These are phyloP conservation scores for Reticulitermes speratus DNA, from an alignment of 1,140 invertebrate genomes.

Conservation along the genomic window DNA sequence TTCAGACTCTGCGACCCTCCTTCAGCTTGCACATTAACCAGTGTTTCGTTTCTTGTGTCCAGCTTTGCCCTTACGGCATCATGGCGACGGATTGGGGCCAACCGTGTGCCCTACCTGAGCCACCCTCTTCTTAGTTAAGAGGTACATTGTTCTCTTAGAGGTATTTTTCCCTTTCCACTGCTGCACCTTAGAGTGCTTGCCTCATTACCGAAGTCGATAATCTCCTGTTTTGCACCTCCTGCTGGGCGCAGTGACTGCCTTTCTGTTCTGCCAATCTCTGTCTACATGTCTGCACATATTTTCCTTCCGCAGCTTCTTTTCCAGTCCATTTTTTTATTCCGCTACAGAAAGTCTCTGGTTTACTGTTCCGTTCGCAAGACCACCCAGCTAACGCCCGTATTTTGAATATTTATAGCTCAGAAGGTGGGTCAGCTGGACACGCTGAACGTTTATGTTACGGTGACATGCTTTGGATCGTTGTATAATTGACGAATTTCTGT, in stretches of 20 bases:
- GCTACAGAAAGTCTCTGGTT: not conserved
- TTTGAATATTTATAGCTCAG: not conserved
- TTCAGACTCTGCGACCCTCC: too few species aligned
- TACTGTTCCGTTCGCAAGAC: not conserved
- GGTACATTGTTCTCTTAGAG: not conserved
- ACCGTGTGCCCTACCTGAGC: too few species aligned
- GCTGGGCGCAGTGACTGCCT: not conserved
- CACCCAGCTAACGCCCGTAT: not conserved
- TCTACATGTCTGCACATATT: not conserved
- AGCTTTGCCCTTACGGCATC: too few species aligned
- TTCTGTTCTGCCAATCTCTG: not conserved
- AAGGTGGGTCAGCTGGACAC: not conserved
- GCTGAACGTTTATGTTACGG: too few species aligned
- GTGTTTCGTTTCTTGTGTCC: too few species aligned
- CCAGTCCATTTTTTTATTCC: not conserved
- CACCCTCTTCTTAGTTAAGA: not conserved
- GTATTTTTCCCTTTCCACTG: not conserved
- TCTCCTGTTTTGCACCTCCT: not conserved
- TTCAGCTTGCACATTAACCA: too few species aligned
- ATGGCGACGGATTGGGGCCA: too few species aligned
- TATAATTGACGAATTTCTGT: too few species aligned
- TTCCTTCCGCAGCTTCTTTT: not conserved
- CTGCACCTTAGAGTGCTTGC: not conserved
- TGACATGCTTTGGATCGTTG: too few species aligned
- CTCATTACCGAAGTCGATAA: constrained; percentile 1